Evolutionary conservation across 2,113 vertebrate genomes (phyloP).

Genomic region (Scalopus aquaticus): DNA sequence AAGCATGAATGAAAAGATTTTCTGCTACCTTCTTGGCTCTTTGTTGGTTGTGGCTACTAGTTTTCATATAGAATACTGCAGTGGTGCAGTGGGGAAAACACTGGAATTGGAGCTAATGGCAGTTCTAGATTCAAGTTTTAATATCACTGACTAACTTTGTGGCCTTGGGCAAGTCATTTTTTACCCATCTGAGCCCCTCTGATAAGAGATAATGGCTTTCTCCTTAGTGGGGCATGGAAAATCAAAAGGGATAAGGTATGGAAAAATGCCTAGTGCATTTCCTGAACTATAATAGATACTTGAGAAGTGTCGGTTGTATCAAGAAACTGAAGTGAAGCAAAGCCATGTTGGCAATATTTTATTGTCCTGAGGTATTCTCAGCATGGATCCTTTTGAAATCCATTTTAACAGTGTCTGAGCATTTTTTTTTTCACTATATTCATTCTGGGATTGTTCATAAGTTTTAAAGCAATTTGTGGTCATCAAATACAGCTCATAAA

Average conservation of each 20-base stretch:
- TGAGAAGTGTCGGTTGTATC: background rate
- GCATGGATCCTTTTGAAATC: background rate
- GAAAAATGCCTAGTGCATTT: background rate
- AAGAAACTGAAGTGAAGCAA: background rate
- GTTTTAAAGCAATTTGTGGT: background rate
- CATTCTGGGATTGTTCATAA: background rate
- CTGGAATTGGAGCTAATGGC: background rate
- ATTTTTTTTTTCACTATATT: background rate
- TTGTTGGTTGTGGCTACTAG: background rate
- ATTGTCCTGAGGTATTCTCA: background rate
- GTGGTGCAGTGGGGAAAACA: too few relatives aligned
- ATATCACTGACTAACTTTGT: background rate
- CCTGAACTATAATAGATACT: background rate
- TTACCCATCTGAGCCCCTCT: background rate
- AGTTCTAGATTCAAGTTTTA: background rate
- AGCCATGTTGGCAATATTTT: background rate
- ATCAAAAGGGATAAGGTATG: background rate
- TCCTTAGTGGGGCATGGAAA: background rate
- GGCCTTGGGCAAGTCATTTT: background rate
- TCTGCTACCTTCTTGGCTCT: background rate
- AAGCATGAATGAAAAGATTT: background rate
- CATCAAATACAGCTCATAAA: background rate
- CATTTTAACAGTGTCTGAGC: background rate
- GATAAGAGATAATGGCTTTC: background rate
- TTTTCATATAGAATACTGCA: background rate